These are phyloP conservation scores for Glyptemys insculpta DNA, from an alignment of 2,797 vertebrate genomes.

Conservation along the genomic window DNA sequence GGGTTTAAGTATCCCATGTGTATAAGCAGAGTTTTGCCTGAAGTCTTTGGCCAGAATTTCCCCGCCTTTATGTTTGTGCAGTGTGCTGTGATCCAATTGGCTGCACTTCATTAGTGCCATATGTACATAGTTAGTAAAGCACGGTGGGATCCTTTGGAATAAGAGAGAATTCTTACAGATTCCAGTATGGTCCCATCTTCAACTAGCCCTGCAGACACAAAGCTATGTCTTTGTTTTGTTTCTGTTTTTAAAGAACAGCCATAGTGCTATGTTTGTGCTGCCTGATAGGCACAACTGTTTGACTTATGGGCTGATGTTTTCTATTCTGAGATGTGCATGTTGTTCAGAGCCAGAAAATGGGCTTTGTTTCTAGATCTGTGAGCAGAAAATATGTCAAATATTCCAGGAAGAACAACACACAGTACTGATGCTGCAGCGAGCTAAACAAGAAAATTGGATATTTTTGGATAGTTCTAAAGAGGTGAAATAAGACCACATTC, in stretches of 20 bases:
- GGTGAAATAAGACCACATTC: not conserved
- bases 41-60: not conserved
- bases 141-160: not conserved
- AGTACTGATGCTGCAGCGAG: not conserved
- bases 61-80: not conserved
- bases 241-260: not conserved
- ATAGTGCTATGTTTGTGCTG: rapidly evolving
- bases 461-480: not conserved
- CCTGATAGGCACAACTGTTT: not conserved
- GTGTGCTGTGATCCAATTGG: not conserved
- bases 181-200: not conserved
- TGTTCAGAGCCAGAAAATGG: slow-evolving; percentile 24
- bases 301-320: slow-evolving; percentile 37
- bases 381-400: not conserved
- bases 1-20: not conserved
- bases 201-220: not conserved
- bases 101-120: not conserved
- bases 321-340: slow-evolving; percentile 30
- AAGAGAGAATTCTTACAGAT: too few species aligned
- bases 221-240: not conserved
- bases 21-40: not conserved
- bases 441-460: not conserved
- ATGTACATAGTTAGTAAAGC: rapidly evolving
- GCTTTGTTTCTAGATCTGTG: slow-evolving; percentile 3
- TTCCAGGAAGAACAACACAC: not conserved